Conservation (phyloP, 1,140 invertebrate genomes). For the Orchesella cincta region DNA sequence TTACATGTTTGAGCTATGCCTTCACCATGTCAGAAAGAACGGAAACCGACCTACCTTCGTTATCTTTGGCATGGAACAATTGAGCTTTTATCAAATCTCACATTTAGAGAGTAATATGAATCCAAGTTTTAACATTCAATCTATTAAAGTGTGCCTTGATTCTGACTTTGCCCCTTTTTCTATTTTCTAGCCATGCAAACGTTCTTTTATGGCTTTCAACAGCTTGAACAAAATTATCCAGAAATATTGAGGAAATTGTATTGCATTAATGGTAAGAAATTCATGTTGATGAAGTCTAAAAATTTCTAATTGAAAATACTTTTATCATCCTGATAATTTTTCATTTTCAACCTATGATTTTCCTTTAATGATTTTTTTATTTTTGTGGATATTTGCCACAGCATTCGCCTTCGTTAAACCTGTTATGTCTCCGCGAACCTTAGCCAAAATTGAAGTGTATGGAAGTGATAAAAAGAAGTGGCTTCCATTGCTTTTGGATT, state of each 20-base stretch:
- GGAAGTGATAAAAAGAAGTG: conserved; percentile 35
- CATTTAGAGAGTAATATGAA: conserved; percentile 24
- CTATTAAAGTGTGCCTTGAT: background rate
- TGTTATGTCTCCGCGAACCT: conserved; percentile 28
- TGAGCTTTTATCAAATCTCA: conserved; percentile 33
- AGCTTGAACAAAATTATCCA: conserved; percentile 33
- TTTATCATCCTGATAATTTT: background rate
- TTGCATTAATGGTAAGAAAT: conserved; percentile 30
- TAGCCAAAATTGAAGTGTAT: conserved; percentile 31
- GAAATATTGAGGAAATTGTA: conserved; percentile 28
- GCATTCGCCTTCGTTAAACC: conserved; percentile 38
- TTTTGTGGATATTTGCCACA: conserved; percentile 31
- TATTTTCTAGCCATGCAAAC: conserved; percentile 22
- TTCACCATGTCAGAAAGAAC: background rate
- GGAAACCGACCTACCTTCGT: conserved; percentile 17
- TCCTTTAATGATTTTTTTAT: conserved; percentile 11
- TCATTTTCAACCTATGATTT: background rate
- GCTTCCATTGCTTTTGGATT: conserved; percentile 21
- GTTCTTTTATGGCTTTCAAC: conserved; percentile 6
- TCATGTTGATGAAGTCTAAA: background rate
- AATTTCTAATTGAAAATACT: background rate
- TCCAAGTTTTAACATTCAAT: too few relatives aligned
- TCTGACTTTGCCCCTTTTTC: background rate
- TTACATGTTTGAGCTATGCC: conserved; percentile 19
- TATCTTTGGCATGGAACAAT: conserved; percentile 34